Evolutionary conservation across 1,140 invertebrate species (phyloP).

Genomic region (Brachionus rotundiformis): DNA sequence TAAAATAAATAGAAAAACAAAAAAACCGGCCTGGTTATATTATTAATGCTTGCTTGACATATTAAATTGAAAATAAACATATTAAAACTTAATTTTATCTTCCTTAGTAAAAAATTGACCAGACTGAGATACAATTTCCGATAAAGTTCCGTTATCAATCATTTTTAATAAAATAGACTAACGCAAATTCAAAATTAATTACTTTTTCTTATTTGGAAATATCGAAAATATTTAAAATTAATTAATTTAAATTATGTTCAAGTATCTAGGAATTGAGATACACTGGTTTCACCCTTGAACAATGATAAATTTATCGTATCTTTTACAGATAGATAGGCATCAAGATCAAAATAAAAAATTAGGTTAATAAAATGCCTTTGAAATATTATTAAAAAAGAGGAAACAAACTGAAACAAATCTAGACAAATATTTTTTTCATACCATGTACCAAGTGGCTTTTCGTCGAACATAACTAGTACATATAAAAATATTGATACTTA

Average conservation of each 20-base stretch:
- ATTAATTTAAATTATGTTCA: background rate
- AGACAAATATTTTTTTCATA: background rate
- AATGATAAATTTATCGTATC: conserved; percentile 11
- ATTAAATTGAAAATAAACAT: conserved; percentile 26
- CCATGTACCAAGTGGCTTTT: background rate
- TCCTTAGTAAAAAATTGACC: background rate
- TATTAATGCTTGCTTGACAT: conserved; percentile 41
- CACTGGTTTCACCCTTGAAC: background rate
- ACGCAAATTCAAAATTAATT: background rate
- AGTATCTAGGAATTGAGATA: background rate
- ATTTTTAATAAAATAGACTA: background rate
- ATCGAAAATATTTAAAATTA: conserved; percentile 6
- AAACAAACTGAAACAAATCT: conserved; percentile 8
- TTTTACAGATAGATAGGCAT: background rate
- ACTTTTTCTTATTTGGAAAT: background rate
- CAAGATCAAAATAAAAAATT: background rate
- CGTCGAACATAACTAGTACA: too few species aligned
- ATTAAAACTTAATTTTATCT: background rate
- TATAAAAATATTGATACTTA: too few species aligned
- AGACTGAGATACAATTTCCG: background rate
- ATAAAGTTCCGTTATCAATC: conserved; percentile 9
- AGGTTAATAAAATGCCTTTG: background rate
- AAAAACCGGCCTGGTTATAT: background rate
- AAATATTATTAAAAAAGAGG: conserved; percentile 21
- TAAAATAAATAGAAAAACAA: conserved; percentile 11